Conservation (phyloP, 2,888 invertebrate genomes). For the Limnephilus marmoratus region DNA sequence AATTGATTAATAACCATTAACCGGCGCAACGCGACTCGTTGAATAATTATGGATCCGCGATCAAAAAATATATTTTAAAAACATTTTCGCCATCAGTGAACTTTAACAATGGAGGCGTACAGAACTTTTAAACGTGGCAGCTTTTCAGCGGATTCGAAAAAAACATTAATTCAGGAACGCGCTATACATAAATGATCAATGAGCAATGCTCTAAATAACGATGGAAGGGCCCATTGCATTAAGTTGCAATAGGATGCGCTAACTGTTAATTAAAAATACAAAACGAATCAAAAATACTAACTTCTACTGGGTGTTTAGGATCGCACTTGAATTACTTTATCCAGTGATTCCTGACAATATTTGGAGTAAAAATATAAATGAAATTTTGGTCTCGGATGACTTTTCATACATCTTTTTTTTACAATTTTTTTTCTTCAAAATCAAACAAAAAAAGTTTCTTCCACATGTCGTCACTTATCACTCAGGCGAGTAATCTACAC, state of each 20-base stretch:
- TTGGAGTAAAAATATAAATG: too few relatives aligned
- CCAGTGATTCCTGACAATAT: too few relatives aligned
- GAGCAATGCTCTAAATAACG: background rate
- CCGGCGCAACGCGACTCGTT: background rate
- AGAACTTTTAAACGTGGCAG: background rate
- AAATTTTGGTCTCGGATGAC: too few relatives aligned
- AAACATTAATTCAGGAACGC: conserved; percentile 2
- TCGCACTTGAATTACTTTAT: too few relatives aligned
- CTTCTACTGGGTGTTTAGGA: too few relatives aligned
- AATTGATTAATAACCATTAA: background rate
- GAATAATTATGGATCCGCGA: background rate
- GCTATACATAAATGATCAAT: background rate
- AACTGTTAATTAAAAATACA: background rate
- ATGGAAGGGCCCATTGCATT: background rate
- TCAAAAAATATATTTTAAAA: background rate
- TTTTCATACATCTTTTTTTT: too few relatives aligned
- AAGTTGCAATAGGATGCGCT: background rate
- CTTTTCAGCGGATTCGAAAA: background rate
- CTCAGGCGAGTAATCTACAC: too few relatives aligned
- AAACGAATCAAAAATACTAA: background rate
- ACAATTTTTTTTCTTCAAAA: too few relatives aligned
- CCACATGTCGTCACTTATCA: too few relatives aligned
- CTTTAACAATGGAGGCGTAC: background rate
- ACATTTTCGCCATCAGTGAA: background rate
- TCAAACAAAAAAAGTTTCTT: too few relatives aligned